Percentiles rank a stretch among this genome's conserved stretches.
These are phyloP conservation scores for Apodemus agrarius DNA, from an alignment of 2,797 vertebrate species.

Conservation along the genomic window DNA sequence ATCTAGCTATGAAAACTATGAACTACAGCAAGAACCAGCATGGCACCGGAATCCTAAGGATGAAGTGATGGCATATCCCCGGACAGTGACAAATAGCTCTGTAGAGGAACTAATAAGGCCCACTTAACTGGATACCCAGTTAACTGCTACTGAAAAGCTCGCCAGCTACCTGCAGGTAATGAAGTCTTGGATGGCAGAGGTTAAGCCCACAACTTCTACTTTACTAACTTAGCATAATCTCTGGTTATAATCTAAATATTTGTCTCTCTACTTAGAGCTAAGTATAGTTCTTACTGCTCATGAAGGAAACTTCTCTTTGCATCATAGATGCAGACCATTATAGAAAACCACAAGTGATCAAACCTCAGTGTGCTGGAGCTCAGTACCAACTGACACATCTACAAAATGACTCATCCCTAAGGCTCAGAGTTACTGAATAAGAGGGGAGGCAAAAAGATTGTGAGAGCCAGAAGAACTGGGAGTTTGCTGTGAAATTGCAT, in stretches of 20 bases:
- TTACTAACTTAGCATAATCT: not conserved
- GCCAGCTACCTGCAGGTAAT: not conserved
- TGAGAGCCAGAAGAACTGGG: too few species aligned
- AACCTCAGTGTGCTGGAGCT: not conserved
- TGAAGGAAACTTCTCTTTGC: not conserved
- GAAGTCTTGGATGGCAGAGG: not conserved
- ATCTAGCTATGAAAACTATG: too few species aligned
- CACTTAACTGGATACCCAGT: not conserved
- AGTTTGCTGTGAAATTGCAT: not conserved
- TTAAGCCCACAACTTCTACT: not conserved
- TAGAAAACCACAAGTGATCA: not conserved
- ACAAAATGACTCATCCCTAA: not conserved
- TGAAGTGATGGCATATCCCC: not conserved
- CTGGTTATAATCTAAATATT: not conserved
- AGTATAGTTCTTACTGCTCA: not conserved
- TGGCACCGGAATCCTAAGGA: not conserved
- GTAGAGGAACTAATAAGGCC: not conserved
- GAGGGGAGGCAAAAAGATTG: not conserved
- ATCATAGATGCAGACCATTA: not conserved
- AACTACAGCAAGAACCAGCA: not conserved
- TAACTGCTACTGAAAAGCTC: not conserved
- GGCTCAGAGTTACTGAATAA: too few species aligned
- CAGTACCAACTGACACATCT: not conserved
- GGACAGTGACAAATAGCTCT: not conserved
- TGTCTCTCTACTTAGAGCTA: not conserved